Evolutionary conservation across 2,113 vertebrate species (phyloP).

Genomic region (Lanius collurio): DNA sequence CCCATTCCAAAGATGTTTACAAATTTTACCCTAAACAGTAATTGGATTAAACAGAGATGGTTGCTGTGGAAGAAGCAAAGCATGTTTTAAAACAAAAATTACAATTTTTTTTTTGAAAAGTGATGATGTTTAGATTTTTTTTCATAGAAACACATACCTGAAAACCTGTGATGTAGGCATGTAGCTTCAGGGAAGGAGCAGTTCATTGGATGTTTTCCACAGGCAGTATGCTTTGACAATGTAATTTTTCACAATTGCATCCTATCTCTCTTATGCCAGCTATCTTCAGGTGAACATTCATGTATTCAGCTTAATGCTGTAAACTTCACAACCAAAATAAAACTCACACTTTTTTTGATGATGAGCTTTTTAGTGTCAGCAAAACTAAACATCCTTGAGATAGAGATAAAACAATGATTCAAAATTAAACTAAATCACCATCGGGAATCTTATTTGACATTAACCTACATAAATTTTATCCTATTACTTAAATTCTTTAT

Average conservation of each 20-base stretch:
- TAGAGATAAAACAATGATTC: not conserved
- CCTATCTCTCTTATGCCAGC: not conserved
- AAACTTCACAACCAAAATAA: not conserved
- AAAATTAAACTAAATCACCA: not conserved
- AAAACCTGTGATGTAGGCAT: not conserved
- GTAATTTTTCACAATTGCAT: not conserved
- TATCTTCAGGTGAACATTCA: not conserved
- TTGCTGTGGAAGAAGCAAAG: not conserved
- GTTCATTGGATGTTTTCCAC: not conserved
- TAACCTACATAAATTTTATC: not conserved
- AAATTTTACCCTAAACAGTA: not conserved
- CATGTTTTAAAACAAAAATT: not conserved
- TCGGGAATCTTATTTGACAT: not conserved
- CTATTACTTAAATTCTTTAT: not conserved
- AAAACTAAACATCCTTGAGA: not conserved
- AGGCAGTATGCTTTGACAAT: not conserved
- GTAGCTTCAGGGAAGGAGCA: not conserved
- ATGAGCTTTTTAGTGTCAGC: not conserved
- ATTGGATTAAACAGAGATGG: not conserved
- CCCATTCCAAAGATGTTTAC: not conserved
- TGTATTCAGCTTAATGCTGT: not conserved
- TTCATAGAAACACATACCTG: not conserved
- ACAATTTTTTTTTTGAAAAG: not conserved
- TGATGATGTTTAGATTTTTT: not conserved
- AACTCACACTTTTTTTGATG: not conserved